Percentiles rank a stretch among this genome's conserved stretches.
phyloP scores from a whole-genome alignment of 2,888 invertebrate species.

The Buathra laborator region DNA sequence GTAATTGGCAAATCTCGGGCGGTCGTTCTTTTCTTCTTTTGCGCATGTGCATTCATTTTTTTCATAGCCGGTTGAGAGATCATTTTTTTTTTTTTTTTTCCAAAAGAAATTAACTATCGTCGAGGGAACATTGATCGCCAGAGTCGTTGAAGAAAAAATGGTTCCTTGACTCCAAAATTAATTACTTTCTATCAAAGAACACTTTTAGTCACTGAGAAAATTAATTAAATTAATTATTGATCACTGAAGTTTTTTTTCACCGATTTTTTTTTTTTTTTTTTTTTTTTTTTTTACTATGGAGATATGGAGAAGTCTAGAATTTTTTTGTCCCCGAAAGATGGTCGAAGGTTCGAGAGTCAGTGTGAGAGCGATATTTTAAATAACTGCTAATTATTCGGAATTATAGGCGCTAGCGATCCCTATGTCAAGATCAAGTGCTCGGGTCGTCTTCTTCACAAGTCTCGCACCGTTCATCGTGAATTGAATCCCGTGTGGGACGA shows the following conservation, averaged over 20 bases:
- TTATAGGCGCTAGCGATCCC: conserved; percentile 96
- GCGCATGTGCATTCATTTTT: background rate
- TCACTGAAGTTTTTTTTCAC: background rate
- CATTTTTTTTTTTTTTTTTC: too few relatives aligned
- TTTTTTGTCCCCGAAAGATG: too few relatives aligned
- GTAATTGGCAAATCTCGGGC: conserved; percentile 23
- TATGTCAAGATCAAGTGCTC: conserved; percentile 98
- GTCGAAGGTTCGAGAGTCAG: too few relatives aligned
- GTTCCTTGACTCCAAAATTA: too few relatives aligned
- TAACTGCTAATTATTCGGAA: conserved; percentile 47
- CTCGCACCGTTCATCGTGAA: conserved; percentile 96
- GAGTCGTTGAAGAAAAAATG: too few relatives aligned
- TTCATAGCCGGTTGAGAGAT: background rate
- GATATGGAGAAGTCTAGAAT: too few relatives aligned
- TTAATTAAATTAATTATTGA: too few relatives aligned
- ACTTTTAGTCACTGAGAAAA: too few relatives aligned
- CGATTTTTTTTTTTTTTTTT: background rate
- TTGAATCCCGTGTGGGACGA: conserved; percentile 99
- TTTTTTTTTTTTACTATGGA: background rate
- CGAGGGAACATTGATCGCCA: too few relatives aligned
- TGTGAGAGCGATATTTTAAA: background rate
- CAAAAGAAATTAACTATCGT: too few relatives aligned
- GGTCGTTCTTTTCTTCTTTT: conserved; percentile 18
- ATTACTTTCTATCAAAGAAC: too few relatives aligned
- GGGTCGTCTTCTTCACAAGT: conserved; percentile 95